Evolutionary conservation across 2,888 invertebrate genomes (phyloP), one percentile per base, ranked within the genome.

Genomic region (Allophyes oxyacanthae): DNA sequence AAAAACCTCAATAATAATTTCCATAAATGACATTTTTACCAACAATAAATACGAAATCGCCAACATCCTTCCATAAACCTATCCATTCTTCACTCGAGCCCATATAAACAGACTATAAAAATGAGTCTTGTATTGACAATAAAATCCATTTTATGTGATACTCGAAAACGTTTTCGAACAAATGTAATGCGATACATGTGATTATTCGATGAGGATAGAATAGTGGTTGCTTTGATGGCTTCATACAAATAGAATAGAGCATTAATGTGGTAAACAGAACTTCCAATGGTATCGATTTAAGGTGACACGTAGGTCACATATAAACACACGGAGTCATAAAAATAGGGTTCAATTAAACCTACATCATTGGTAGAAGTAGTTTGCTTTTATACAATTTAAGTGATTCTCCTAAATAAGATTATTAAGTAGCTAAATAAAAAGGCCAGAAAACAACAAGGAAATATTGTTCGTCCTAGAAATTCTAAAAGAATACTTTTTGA

Each of bases 41-140:
- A 51, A 64, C 71, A 79, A 82, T 81, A 85, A 85, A 82, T 78
- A 73, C 55, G 62, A 79, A 80, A 85, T 84, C 72, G 79, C 76
- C 75, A 61, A 78, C 76, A 85, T 84, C 83, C 86, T 79, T 79
- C 78, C 81, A 86, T 83, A 83, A 79, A 78, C 74, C 80, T 76
- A 72, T 80, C 80, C 75, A 84, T 87, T 85, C 84, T 83, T 83
- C 81, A 82, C 73, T 75, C 72, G 77, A 67, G 65, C 77, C 75
- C 85, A 84, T 87, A 90, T 91, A 91, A 91, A 91, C 89, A 89
- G 83, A 83, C 81, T 75, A 85, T 92, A 91, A 92, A 90, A 89
- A 82, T 83, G 89, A 89, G 86, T 88, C 88, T 86, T 85, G 86
- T 87, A 86, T 85, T 82, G 83, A 81, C 84, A 82, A 85, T 91